phyloP scores from a whole-genome alignment of 1,140 invertebrate species.

The Euschistus heros region DNA sequence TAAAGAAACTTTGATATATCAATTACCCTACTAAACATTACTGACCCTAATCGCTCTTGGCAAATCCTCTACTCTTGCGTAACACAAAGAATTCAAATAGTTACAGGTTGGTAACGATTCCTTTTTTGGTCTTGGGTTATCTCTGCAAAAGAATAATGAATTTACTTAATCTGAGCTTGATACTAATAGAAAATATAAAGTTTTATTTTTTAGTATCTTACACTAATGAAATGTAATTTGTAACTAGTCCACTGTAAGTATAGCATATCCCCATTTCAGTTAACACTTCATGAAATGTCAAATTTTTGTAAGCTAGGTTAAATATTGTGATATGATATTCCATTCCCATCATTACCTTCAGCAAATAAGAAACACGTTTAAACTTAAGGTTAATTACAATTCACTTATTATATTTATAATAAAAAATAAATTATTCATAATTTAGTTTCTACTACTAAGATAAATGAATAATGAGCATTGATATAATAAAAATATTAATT shows the following conservation, averaged over 20 bases:
- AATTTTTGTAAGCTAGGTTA: conserved; percentile 24
- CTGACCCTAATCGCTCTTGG: conserved; percentile 28
- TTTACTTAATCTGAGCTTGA: neutral
- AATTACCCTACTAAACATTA: too few species aligned
- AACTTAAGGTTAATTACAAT: too few species aligned
- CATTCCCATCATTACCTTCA: conserved; percentile 24
- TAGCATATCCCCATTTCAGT: conserved; percentile 32
- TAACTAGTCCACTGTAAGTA: conserved; percentile 27
- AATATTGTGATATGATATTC: conserved; percentile 28
- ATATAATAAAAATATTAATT: too few species aligned
- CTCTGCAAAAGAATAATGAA: neutral
- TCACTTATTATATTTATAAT: too few species aligned
- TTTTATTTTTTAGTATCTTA: conserved; percentile 12
- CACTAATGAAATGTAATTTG: conserved; percentile 28
- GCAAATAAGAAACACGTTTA: neutral
- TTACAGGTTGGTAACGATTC: conserved; percentile 28
- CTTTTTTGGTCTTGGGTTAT: conserved; percentile 12
- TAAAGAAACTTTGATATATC: too few species aligned
- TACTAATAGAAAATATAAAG: neutral
- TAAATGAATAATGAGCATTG: too few species aligned
- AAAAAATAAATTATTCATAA: too few species aligned
- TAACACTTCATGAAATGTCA: conserved; percentile 27
- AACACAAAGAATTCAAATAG: conserved; percentile 31
- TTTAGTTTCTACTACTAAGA: too few species aligned
- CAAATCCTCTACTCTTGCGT: conserved; percentile 30